Conservation (phyloP, 2,113 vertebrate species). For the Protobothrops mucrosquamatus region DNA sequence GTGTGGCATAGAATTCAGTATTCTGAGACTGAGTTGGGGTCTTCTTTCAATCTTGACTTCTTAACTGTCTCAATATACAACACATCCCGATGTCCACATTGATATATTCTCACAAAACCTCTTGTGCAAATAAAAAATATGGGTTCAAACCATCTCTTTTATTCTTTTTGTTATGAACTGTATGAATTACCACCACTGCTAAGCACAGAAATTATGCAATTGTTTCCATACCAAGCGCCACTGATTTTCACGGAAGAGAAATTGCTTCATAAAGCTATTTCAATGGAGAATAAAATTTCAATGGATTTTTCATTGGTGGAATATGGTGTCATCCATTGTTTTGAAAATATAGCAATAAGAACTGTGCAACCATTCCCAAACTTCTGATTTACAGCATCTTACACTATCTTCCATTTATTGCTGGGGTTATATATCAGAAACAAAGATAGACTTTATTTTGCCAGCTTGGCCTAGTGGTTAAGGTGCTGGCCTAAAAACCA, state of each 20-base stretch:
- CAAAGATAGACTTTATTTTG: background rate
- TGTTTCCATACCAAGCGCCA: background rate
- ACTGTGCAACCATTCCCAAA: conserved; percentile 16
- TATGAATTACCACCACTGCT: background rate
- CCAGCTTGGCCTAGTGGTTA: background rate
- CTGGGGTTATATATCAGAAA: background rate
- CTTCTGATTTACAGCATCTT: background rate
- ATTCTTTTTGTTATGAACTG: background rate
- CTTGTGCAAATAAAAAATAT: background rate
- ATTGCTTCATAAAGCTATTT: background rate
- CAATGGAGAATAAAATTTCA: background rate
- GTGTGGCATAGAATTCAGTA: background rate
- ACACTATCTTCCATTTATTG: background rate
- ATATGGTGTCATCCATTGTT: background rate
- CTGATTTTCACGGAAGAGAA: background rate
- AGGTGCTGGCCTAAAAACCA: background rate
- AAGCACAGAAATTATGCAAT: background rate
- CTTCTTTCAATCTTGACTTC: background rate
- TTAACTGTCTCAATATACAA: background rate
- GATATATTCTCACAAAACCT: background rate
- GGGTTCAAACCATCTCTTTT: background rate
- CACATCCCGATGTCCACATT: background rate
- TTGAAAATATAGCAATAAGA: background rate
- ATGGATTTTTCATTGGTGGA: background rate
- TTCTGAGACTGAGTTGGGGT: background rate